Conservation (phyloP, 2,888 invertebrate species). For the Syritta pipiens region DNA sequence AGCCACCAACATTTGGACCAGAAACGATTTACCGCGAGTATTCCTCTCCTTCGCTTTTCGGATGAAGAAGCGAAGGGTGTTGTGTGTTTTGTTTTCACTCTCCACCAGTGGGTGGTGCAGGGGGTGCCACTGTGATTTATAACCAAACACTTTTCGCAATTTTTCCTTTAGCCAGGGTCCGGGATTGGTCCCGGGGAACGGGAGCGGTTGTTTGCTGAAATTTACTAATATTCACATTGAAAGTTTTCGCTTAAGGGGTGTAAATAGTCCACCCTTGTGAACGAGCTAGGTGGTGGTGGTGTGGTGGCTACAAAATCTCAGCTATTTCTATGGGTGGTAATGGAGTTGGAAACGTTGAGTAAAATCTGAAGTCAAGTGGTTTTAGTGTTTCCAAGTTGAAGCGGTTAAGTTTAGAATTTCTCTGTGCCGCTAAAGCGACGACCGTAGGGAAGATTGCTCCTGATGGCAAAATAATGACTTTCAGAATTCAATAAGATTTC, state of each 20-base stretch:
- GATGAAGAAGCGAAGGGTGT: no score
- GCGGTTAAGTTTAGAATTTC: constrained; percentile 52
- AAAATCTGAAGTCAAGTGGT: constrained; percentile 69
- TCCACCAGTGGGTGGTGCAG: neutral
- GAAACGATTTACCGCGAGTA: constrained; percentile 62
- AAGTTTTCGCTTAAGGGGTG: constrained; percentile 57
- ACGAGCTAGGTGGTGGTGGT: neutral
- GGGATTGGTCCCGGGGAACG: neutral
- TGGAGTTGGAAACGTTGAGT: constrained; percentile 64
- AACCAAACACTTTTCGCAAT: constrained; percentile 66
- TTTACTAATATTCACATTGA: constrained; percentile 68
- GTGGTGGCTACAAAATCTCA: constrained; percentile 32
- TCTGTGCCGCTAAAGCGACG: neutral
- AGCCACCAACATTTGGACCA: constrained; percentile 59
- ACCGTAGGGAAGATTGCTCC: constrained; percentile 1
- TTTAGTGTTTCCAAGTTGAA: constrained; percentile 61
- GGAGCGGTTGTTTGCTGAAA: constrained; percentile 43
- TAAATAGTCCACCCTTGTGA: constrained; percentile 22
- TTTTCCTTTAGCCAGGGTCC: constrained; percentile 37
- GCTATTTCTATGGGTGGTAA: constrained; percentile 51
- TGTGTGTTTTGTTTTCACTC: constrained; percentile 36
- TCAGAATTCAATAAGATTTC: constrained; percentile 24
- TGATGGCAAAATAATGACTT: constrained; percentile 64
- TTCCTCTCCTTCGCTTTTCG: neutral
- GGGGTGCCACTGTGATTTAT: constrained; percentile 55